Base-by-base conservation (phyloP, 2,888 invertebrate species). In the Ophion costatus region DNA sequence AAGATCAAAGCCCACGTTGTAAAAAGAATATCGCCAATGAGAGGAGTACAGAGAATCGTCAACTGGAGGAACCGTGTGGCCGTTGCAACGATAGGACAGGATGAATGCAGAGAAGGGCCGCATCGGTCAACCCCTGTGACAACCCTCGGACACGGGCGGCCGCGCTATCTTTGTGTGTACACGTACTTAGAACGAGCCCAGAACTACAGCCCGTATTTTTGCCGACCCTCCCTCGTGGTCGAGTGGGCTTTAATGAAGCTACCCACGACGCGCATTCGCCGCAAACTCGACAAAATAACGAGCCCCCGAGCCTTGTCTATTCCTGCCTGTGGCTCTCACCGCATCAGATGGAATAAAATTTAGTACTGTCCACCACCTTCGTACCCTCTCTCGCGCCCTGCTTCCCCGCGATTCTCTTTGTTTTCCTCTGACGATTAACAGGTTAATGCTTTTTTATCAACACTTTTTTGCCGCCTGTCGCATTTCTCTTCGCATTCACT, bases 171-270 rank as follows among this genome's bases (percentile, higher is more conserved):
- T 7, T 63, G 57, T 51, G 24, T 20, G 22, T 45, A 42, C n/a
- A 63, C 33, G 22, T 38, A 51, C 63, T 9, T 33, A 11, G 17
- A n/a, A 42, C 45, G 9, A 56, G 10, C 33, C 20, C 56, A 2
- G 66, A 11, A 73, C 42, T 24, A 56, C 69, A 80, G 76, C 80
- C 75, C 83, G 85, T 81, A 81, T 83, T 86, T 85, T 84, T 82
- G 79, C 80, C 71, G 56, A 80, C 83, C 76, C 78, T 85, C 73
- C 83, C 87, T 85, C 83, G 85, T 85, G 87, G 86, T 88, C 87
- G 88, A 89, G 89, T 89, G 89, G 87, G 85, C 88, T 89, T 90
- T 90, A 89, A 90, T 89, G 89, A 90, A 90, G 89, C 89, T 88
- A 88, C 88, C 86, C 81, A 83, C 83, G 76, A 84, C 86, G 87